These are phyloP conservation scores for Oryctolagus cuniculus DNA, from an alignment of 2,113 vertebrate species.

Conservation along the genomic window mOryCun1.1 NC_091433.1:104511501-104512000, in stretches of 20 bases:
- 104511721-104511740: not conserved
- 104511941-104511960: not conserved
- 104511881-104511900: not conserved
- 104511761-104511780: not conserved
- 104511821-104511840: not conserved
- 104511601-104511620: not conserved
- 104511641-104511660: not conserved
- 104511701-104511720: not conserved
- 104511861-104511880: too few species aligned
- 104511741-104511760: not conserved
- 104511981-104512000: too few species aligned
- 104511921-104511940: not conserved
- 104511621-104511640: not conserved
- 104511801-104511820: not conserved
- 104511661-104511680: not conserved
- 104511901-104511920: not conserved
- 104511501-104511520: accelerated
- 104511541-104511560: not conserved
- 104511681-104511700: not conserved
- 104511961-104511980: not conserved
- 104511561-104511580: not conserved
- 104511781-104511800: not conserved
- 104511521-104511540: not conserved
- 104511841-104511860: accelerated
- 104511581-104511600: not conserved